These are phyloP conservation scores for Lacanobia oleracea DNA, from an alignment of 2,888 invertebrate genomes.

Conservation along the genomic window DNA sequence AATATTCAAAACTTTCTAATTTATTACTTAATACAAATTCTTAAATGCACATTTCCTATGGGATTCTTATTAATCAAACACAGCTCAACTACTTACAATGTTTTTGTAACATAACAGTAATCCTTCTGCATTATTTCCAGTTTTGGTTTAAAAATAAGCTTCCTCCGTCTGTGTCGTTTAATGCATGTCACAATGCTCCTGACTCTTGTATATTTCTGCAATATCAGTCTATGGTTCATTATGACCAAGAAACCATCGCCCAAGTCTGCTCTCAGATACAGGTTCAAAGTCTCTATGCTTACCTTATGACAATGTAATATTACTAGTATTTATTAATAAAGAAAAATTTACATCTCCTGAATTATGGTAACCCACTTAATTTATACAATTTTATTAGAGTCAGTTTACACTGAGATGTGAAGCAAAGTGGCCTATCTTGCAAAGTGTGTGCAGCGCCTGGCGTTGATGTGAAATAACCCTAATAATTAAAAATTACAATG, in stretches of 20 bases:
- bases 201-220: constrained; percentile 85
- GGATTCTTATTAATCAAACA: neutral
- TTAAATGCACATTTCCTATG: constrained; percentile 11
- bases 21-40: neutral
- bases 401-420: neutral
- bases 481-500: constrained; percentile 29
- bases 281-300: constrained; percentile 78
- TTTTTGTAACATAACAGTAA: constrained; percentile 21
- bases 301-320: constrained; percentile 52
- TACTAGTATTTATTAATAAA: neutral
- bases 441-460: too few relatives aligned
- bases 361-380: neutral
- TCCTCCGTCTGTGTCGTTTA: constrained; percentile 83
- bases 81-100: neutral
- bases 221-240: constrained; percentile 85
- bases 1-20: neutral
- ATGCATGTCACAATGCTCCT: constrained; percentile 87
- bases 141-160: constrained; percentile 82
- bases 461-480: too few relatives aligned
- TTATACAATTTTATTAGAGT: neutral
- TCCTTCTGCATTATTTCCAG: constrained; percentile 74
- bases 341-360: neutral
- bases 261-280: constrained; percentile 78
- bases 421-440: too few relatives aligned
- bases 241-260: constrained; percentile 82